Percentiles rank a stretch among this genome's conserved stretches.
These are phyloP conservation scores for Metalampra italica DNA, from an alignment of 2,888 invertebrate genomes.

Conservation along the genomic window DNA sequence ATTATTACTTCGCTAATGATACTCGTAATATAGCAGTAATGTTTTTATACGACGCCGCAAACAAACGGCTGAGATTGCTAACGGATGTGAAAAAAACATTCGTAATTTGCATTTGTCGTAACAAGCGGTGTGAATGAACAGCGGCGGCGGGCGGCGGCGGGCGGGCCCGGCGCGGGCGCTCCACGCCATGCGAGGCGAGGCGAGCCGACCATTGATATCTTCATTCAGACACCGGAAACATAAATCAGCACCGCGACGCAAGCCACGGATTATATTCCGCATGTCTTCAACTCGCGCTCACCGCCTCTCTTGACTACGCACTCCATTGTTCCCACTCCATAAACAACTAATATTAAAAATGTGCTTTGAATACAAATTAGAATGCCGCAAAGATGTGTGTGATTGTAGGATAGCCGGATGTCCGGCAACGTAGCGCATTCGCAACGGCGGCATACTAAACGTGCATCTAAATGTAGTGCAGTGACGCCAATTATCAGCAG, in stretches of 20 bases:
- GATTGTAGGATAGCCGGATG: conserved; percentile 4
- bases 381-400: background rate
- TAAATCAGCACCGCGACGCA: conserved; percentile 61
- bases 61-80: conserved; percentile 20
- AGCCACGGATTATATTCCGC: conserved; percentile 33
- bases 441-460: conserved; percentile 14
- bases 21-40: conserved; percentile 4
- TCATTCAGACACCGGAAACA: conserved; percentile 68
- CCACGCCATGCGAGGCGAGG: conserved; percentile 25
- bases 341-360: too few species aligned
- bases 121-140: conserved; percentile 42
- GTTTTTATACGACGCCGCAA: conserved; percentile 10
- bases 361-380: background rate
- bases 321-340: background rate
- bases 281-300: conserved; percentile 24
- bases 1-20: conserved; percentile 4
- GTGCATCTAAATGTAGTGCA: conserved; percentile 34
- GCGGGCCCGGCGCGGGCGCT: conserved; percentile 20
- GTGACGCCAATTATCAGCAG: conserved; percentile 48
- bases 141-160: conserved; percentile 24
- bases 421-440: conserved; percentile 15
- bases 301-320: background rate
- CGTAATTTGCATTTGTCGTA: conserved; percentile 40
- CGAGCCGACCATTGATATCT: conserved; percentile 59
- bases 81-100: conserved; percentile 24